These are phyloP conservation scores for Bombylius discolor DNA, from an alignment of 2,888 invertebrate genomes.

Conservation along the genomic window DNA sequence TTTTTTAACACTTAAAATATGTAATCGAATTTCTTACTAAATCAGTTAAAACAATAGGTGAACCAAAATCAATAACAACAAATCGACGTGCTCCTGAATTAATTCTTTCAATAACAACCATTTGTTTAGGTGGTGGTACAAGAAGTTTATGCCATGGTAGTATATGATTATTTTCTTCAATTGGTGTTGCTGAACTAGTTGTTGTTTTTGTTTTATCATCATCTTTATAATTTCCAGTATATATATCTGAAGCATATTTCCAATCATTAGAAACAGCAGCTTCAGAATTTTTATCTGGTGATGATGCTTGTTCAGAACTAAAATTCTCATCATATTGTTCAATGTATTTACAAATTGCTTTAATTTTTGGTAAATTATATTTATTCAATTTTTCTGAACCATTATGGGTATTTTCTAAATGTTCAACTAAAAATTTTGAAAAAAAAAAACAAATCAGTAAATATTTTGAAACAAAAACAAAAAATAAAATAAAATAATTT, in stretches of 20 bases:
- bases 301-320: conserved; percentile 1
- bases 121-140: conserved; percentile 68
- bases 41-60: conserved; percentile 74
- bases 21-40: conserved; percentile 38
- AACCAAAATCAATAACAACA: conserved; percentile 84
- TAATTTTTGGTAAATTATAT: conserved; percentile 18
- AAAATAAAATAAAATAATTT: neutral
- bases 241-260: conserved; percentile 17
- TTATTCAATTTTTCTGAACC: neutral
- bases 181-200: conserved; percentile 6
- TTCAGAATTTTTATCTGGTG: conserved; percentile 12
- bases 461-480: neutral
- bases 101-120: conserved; percentile 83
- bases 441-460: neutral
- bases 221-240: conserved; percentile 16
- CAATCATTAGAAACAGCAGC: conserved; percentile 12
- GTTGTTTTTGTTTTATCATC: conserved; percentile 13
- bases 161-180: conserved; percentile 17
- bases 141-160: conserved; percentile 67
- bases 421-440: conserved; percentile 12
- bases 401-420: conserved; percentile 6
- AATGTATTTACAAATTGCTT: conserved; percentile 19
- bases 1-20: too few relatives aligned
- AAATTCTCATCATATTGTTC: conserved; percentile 21
- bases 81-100: conserved; percentile 86